Evolutionary conservation across 1,140 invertebrate genomes (phyloP), one percentile per base, ranked within the genome.

Genomic region (Mamestra configurata): DNA sequence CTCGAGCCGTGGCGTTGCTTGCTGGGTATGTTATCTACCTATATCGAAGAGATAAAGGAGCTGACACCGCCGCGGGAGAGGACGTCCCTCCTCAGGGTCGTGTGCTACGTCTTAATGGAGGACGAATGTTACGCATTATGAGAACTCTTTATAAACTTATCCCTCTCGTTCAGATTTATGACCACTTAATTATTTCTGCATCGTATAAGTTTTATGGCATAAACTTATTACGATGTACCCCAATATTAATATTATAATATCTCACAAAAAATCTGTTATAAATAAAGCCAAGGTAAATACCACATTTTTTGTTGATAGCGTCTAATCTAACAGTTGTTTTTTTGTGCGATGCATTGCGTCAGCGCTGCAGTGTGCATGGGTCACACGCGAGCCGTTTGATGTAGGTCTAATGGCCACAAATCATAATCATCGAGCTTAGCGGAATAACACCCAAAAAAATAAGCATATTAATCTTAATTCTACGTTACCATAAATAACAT

Each of bases 391-490:
- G 78, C 84, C 81, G 85, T 86, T 88, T 85, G 82, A 85, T 86
- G 83, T 73, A 90, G 87, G 86, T 84, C 85, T 92, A 93, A 93
- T 93, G 84, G 89, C 88, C 87, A 81, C 84, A 87, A 90, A 90
- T 90, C 83, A 90, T 89, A 90, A 90, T 87, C 80, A 80, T 83
- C 82, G 73, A 82, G 68, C 79, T 79, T 71, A 79, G 71, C 66
- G 64, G 35, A 46, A 68, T 68, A 66, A 20, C 20, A 13, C 77
- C 87, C n/a, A 51, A 92, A 93, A 93, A 93, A 92, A 89, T 82
- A 77, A 80, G 71, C 75, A 86, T 90, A 92, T 92, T 88, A 91
- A 94, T 93, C 92, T 88, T 89, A 92, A 93, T 93, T 89, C 87
- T 86, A 83, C 80, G 82, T 89, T 88, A 87, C 84, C 82, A 77